Base-by-base conservation (phyloP, 2,888 invertebrate genomes). In the Hydropsyche betteni region DNA sequence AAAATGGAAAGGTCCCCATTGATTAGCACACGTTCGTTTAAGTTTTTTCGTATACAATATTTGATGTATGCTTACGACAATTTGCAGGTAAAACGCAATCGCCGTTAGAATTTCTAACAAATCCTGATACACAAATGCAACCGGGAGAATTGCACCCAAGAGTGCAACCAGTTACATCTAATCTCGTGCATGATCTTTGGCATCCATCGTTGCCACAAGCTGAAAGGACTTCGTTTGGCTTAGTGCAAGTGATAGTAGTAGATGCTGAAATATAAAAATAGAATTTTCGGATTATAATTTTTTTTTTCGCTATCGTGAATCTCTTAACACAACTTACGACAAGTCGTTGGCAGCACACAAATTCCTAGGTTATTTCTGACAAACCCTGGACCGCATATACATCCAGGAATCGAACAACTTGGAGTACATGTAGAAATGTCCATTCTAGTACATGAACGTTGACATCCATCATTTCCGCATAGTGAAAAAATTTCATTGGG, bases 401-500 rank as follows among this genome's bases (percentile, higher is more conserved):
- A 77, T 6, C 76, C 74, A 8, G 64, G 36, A 5, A 55, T 14
- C 5, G 44, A n/a, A 69, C 69, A 69, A 14, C 10, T 14, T 24
- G 16, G 5, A 50, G 2, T 50, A 5, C 69, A 69, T 14, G 14
- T 38, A n/a, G 44, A 16, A 16, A 44, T 12, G 4, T 14, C 8
- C 5, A 64, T 10, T 34, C 33, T 64, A 3, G 24, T 14, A 14
- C 77, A 77, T 0, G 69, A 72, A 33, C 69, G 71, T 38, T 55
- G 52, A 69, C 77, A 77, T 1, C 72, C 75, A 36, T 74, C 70
- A 24, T 71, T 72, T 2, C 77, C 76, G 10, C 76, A 76, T 36
- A 58, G 36, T 2, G 74, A 74, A 34, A 61, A 76, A 6, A 64
- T 64, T 34, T 16, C 34, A 64, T 64, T 64, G 6, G 44, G 44